A percentile compares a stretch with the other conserved stretches of the same genome.
Conservation (phyloP, 2,113 vertebrate species). For the Cyanocitta stelleri region DNA sequence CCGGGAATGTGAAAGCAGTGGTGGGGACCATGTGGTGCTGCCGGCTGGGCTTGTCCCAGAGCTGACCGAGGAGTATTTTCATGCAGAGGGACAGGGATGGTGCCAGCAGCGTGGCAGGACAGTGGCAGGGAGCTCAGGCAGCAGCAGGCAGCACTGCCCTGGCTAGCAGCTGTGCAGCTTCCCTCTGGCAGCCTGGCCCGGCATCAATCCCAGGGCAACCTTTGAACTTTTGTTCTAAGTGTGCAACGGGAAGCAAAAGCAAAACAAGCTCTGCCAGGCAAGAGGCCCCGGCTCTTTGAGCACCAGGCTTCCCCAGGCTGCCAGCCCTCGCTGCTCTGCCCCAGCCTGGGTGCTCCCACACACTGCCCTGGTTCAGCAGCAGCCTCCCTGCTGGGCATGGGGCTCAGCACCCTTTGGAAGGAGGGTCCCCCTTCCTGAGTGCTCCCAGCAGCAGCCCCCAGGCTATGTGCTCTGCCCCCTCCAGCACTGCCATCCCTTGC, state of each 20-base stretch:
- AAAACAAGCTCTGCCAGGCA: not conserved
- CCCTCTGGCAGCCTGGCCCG: not conserved
- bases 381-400: fast-evolving
- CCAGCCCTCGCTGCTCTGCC: not conserved
- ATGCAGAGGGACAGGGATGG: not conserved
- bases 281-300: not conserved
- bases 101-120: not conserved
- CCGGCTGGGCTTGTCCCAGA: not conserved
- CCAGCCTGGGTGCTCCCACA: not conserved
- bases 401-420: not conserved
- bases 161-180: not conserved
- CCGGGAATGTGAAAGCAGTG: fast-evolving
- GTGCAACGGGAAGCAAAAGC: not conserved
- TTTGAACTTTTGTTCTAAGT: conserved; percentile 26
- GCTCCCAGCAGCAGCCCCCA: fast-evolving
- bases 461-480: not conserved
- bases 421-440: fast-evolving
- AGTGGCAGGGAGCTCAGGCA: not conserved
- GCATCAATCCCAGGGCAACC: not conserved
- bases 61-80: not conserved
- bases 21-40: not conserved
- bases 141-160: not conserved
- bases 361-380: not conserved
- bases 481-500: not conserved
- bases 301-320: not conserved